A percentile compares a stretch with the other conserved stretches of the same genome.
These are phyloP conservation scores for Anhinga rufa DNA, from an alignment of 2,113 vertebrate genomes.

Conservation along the genomic window DNA sequence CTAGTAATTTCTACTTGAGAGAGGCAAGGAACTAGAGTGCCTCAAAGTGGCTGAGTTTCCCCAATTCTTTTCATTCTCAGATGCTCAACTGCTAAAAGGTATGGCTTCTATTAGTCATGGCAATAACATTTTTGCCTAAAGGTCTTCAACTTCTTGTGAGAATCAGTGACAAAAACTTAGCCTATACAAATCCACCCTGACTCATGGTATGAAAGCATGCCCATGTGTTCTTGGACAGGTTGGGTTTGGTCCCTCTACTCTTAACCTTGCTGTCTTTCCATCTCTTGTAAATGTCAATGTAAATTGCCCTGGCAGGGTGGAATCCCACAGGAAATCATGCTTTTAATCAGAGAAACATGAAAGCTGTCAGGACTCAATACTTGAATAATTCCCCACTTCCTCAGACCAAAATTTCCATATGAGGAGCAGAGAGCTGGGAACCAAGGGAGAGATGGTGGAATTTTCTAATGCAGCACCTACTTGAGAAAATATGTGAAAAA, in stretches of 20 bases:
- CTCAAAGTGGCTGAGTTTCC: background rate
- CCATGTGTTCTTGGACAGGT: background rate
- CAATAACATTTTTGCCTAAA: background rate
- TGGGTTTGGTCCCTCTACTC: background rate
- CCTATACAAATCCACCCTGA: background rate
- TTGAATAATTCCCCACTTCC: background rate
- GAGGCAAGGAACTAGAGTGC: background rate
- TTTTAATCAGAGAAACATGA: background rate
- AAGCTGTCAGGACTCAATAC: background rate
- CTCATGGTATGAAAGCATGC: accelerated
- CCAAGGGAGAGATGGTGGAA: background rate
- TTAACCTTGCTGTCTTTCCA: background rate
- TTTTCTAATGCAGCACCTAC: background rate
- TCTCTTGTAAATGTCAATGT: background rate
- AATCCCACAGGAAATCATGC: background rate
- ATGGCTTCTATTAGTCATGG: background rate
- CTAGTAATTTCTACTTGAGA: background rate
- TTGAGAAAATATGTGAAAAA: background rate
- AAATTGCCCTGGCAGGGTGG: background rate
- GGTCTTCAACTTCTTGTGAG: background rate
- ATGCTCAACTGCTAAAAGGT: background rate
- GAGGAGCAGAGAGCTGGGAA: background rate
- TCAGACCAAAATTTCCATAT: background rate
- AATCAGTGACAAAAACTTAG: background rate
- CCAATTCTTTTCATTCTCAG: background rate